phyloP scores from a whole-genome alignment of 2,113 vertebrate genomes.

The Saccopteryx bilineata region DNA sequence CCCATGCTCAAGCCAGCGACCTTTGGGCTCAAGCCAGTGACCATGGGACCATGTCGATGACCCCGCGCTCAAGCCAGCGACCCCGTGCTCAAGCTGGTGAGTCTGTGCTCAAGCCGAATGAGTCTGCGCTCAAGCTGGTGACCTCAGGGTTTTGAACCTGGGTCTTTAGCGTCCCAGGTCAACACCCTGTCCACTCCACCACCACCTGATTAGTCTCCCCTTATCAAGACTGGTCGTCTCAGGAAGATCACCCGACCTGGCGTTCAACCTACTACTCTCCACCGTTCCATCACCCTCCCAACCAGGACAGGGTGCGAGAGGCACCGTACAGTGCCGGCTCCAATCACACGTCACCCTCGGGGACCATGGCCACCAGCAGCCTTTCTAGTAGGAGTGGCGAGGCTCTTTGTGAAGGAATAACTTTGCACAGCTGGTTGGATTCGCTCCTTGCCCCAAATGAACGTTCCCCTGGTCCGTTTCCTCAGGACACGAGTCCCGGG shows the following conservation, averaged over 20 bases:
- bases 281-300: background rate
- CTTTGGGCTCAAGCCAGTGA: too few species aligned
- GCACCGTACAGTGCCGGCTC: background rate
- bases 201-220: background rate
- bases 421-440: background rate
- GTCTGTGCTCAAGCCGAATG: too few species aligned
- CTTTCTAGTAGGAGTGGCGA: background rate
- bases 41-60: too few species aligned
- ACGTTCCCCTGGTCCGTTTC: background rate
- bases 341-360: background rate
- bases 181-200: too few species aligned
- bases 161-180: too few species aligned
- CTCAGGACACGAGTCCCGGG: background rate
- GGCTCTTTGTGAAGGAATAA: background rate
- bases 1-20: too few species aligned
- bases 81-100: too few species aligned
- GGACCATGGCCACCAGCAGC: background rate
- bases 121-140: too few species aligned
- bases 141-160: too few species aligned
- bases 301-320: background rate
- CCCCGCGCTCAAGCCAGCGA: too few species aligned
- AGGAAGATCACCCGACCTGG: background rate
- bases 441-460: background rate
- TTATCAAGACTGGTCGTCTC: background rate
- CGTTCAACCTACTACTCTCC: background rate